Evolutionary conservation across 2,113 vertebrate genomes (phyloP), one percentile per base, ranked within the genome.

Genomic region (Steatornis caripensis): DNA sequence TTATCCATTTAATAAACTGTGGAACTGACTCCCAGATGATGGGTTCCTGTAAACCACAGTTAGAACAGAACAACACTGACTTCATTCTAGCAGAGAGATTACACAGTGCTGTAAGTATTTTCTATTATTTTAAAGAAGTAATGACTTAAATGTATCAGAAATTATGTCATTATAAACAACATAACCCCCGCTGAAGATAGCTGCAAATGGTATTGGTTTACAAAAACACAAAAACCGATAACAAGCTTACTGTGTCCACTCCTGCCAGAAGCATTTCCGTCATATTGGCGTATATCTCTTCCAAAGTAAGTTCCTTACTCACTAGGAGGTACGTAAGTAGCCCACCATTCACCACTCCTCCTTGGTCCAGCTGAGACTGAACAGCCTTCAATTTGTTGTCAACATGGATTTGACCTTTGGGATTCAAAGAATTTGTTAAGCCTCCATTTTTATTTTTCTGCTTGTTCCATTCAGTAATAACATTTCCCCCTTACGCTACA

Each of bases 211-310:
- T 29, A 66, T 24, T 29, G 24, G 27, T 54, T 89, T 58, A 83
- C 29, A 57, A 68, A 87, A 94, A 36, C 26, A 85, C 37, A 71
- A 61, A 93, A 94, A 60, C 4, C 5, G 0, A 4, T 58, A 76
- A 60, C 23, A 27, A 66, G 48, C 97, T 97, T 97, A 99, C 99
- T 93, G 99, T 99, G 97, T 99, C 99, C 2, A 99, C 99, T 9
- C 99, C 99, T 6, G 99, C 99, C 96, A 99, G 98, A 21, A 99
- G 98, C 99, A 99, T 99, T 98, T 99, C 99, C 0, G 99, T 99
- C 95, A 98, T 97, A 58, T 99, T 99, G 93, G 99, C 99, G 5
- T 99, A 99, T 95, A 99, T 98, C 90, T 99, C 99, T 98, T 99
- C 99, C 66, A 99, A n/a, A 17, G 96, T 98, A 97, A 99, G 98